These are phyloP conservation scores for Ectropis grisescens DNA, from an alignment of 1,140 invertebrate species.

Conservation along the genomic window DNA sequence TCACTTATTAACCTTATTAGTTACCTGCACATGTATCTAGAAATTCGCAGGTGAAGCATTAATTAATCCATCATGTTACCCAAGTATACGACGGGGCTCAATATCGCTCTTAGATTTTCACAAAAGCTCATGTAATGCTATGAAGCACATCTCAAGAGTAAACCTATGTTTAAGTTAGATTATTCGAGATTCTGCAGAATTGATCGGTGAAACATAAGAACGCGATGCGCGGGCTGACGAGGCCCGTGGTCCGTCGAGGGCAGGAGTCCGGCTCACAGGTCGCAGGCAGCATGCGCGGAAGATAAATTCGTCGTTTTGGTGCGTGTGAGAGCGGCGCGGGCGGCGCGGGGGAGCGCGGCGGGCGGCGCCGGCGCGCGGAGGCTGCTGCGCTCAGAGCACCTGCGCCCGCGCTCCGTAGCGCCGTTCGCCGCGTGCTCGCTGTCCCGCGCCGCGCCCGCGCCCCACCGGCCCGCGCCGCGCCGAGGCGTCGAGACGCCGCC, in stretches of 20 bases:
- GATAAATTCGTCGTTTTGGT: constrained; percentile 68
- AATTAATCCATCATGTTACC: too few species aligned
- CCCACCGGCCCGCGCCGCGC: constrained; percentile 33
- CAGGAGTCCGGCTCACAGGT: constrained; percentile 54
- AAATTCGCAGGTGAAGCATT: too few species aligned
- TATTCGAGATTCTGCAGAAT: too few species aligned
- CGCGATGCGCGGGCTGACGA: too few species aligned
- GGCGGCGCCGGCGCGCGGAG: constrained; percentile 58
- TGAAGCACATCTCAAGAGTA: too few species aligned
- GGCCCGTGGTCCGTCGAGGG: constrained; percentile 15
- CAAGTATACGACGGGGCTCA: too few species aligned
- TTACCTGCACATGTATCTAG: too few species aligned
- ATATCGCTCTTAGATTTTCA: too few species aligned
- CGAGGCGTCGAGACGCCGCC: constrained; percentile 57
- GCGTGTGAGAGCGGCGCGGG: constrained; percentile 50
- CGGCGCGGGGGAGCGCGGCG: constrained; percentile 40
- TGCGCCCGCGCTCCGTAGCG: constrained; percentile 66
- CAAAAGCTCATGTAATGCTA: too few species aligned
- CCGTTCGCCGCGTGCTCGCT: constrained; percentile 57
- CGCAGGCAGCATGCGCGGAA: constrained; percentile 45
- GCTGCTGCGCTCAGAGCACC: constrained; percentile 66
- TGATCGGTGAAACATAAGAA: too few species aligned
- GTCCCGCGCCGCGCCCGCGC: constrained; percentile 53
- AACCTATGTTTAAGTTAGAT: too few species aligned
- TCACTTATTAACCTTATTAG: too few species aligned